These are phyloP conservation scores for Drosophila gunungcola DNA, from an alignment of 1,140 invertebrate genomes.

Conservation along the genomic window DNA sequence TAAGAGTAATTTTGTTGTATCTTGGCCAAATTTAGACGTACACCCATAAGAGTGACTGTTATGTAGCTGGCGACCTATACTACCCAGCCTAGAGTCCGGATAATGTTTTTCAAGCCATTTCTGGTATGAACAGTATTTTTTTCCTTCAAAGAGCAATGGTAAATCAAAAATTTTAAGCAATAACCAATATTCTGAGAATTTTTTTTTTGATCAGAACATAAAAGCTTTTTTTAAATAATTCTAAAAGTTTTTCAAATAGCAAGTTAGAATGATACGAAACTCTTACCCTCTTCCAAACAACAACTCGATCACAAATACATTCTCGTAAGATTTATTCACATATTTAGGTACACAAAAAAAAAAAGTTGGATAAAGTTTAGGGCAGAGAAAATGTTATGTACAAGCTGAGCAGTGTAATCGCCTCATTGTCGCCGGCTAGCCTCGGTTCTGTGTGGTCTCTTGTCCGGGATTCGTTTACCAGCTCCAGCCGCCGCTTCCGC, in stretches of 20 bases:
- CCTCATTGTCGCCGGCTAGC: conserved; percentile 10
- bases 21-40: no score
- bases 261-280: background rate
- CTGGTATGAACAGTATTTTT: no score
- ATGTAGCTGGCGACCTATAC: no score
- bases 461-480: conserved; percentile 38
- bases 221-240: background rate
- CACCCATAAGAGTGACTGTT: no score
- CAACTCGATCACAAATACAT: background rate
- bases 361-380: conserved; percentile 38
- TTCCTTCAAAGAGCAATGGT: no score
- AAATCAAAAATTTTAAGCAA: no score
- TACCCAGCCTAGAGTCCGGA: no score
- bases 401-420: conserved; percentile 54
- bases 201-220: no score
- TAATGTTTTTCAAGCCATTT: no score
- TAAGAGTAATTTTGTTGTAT: no score
- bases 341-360: conserved; percentile 26
- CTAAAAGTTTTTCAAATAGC: background rate
- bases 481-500: conserved; percentile 49
- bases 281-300: background rate
- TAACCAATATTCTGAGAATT: no score
- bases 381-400: conserved; percentile 56
- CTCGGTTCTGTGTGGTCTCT: conserved; percentile 1
- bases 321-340: conserved; percentile 45